Percentiles rank a stretch among this genome's conserved stretches.
Evolutionary conservation across 2,113 vertebrate genomes (phyloP).

Genomic region (Notothenia rossii): DNA sequence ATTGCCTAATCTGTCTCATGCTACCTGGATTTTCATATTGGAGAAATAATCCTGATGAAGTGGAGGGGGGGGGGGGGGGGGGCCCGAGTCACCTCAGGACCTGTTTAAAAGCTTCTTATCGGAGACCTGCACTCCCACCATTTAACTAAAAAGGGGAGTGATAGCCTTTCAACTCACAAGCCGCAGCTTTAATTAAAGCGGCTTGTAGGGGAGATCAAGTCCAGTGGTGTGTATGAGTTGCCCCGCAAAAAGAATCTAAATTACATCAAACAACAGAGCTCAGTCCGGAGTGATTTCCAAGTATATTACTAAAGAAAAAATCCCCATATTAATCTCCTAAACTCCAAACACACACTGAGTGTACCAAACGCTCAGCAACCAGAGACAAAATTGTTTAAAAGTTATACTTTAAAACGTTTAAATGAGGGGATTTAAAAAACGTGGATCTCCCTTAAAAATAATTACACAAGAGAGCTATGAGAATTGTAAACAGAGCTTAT

Average conservation of each 20-base stretch:
- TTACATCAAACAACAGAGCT: slow-evolving; percentile 38
- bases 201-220: slow-evolving; percentile 47
- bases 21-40: slow-evolving; percentile 84
- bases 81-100: slow-evolving; percentile 73
- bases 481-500: too few relatives aligned
- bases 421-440: background rate
- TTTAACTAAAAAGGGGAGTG: slow-evolving; percentile 67
- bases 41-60: slow-evolving; percentile 78
- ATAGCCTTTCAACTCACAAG: slow-evolving; percentile 74
- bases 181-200: slow-evolving; percentile 76
- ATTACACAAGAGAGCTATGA: too few relatives aligned
- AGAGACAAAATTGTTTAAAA: background rate
- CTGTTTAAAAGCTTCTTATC: slow-evolving; percentile 80
- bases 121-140: slow-evolving; percentile 69
- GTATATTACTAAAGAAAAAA: background rate
- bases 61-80: slow-evolving; percentile 4
- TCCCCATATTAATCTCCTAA: background rate
- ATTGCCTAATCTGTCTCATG: slow-evolving; percentile 79
- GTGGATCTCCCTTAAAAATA: background rate
- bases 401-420: background rate
- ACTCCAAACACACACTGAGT: background rate
- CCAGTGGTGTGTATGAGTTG: slow-evolving; percentile 26
- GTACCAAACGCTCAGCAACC: background rate
- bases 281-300: slow-evolving; percentile 2
- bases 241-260: slow-evolving; percentile 23